Base-by-base conservation (phyloP, 2,797 vertebrate species). In the Scarus forsteni region DNA sequence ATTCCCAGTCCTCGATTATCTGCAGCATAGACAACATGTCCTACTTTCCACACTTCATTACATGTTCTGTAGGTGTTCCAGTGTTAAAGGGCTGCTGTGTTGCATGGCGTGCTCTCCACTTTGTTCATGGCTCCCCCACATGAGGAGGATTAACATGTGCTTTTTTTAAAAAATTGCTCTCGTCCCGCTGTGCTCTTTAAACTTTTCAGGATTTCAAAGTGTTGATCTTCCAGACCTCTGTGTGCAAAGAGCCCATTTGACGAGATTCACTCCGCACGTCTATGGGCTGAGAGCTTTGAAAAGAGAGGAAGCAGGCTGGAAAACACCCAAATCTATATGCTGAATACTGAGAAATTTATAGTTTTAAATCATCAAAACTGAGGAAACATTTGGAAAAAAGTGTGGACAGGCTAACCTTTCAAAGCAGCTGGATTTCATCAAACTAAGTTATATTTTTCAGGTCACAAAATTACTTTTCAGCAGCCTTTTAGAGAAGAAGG, bases 61-160 rank as follows among this genome's bases (percentile, higher is more conserved):
- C 6, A 15, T 42, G 58, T 52, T 49, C 18, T 71, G 18, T 6
- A 57, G 61, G 75, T 72, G 72, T 57, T 73, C 48, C 56, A 11
- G 2, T 49, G 50, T 63, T 77, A 82, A 84, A 84, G 75, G 81
- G 71, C 50, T 46, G 4, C 66, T 50, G 70, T 46, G 76, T 46
- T 66, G 78, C 72, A 49, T 71, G 67, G 53, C 66, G 39, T 62
- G 73, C 66, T 15, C 68, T 35, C 49, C 16, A 42, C 42, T 48
- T 61, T 34, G 56, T 62, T 63, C 48, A 19, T 19, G 39, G 14
- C 66, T 40, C 15, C 27, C 12, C 55, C 79, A 77, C 70, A 81
- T 64, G 69, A 81, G 43, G 51, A 49, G 65, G 85, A 80, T 87
- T 85, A 75, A 73, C 81, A 75, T 87, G 83, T 88, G 83, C 76